Percentiles rank a stretch among this genome's conserved stretches.
Evolutionary conservation across 2,113 vertebrate species (phyloP).

Genomic region (Pachycephala philippinensis): DNA sequence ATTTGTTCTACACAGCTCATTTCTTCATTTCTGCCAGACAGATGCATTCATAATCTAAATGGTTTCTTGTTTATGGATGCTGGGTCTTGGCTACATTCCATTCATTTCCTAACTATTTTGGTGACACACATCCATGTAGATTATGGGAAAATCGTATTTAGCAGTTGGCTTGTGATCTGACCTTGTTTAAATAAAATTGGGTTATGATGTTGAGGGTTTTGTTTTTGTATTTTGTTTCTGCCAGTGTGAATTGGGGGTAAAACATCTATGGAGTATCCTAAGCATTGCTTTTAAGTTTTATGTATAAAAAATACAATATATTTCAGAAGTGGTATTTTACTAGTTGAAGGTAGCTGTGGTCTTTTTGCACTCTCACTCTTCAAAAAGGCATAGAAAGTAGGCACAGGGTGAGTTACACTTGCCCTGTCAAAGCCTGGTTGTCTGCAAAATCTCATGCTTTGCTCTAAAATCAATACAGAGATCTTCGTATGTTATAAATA

Average conservation of each 20-base stretch:
- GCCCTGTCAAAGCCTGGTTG: neutral
- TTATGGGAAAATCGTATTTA: neutral
- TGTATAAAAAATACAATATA: neutral
- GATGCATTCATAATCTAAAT: slow-evolving; percentile 40
- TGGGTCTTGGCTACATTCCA: slow-evolving; percentile 60
- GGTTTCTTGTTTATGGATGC: slow-evolving; percentile 57
- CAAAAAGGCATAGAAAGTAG: neutral
- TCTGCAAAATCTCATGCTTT: neutral
- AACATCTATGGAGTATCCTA: rapidly evolving
- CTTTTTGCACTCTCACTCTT: neutral
- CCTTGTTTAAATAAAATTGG: neutral
- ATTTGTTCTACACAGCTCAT: neutral
- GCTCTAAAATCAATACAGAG: neutral
- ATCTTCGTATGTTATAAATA: neutral
- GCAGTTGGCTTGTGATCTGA: neutral
- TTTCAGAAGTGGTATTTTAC: neutral
- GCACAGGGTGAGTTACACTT: neutral
- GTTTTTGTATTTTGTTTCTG: neutral
- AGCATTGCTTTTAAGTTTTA: neutral
- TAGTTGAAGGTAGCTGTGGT: neutral
- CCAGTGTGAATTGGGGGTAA: rapidly evolving
- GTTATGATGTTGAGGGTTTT: neutral
- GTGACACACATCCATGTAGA: neutral
- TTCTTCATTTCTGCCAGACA: neutral
- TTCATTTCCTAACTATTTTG: slow-evolving; percentile 9